These are phyloP conservation scores for Desmophyllum pertusum DNA, from an alignment of 92 coral and sea anemone genomes.

Conservation along the genomic window DNA sequence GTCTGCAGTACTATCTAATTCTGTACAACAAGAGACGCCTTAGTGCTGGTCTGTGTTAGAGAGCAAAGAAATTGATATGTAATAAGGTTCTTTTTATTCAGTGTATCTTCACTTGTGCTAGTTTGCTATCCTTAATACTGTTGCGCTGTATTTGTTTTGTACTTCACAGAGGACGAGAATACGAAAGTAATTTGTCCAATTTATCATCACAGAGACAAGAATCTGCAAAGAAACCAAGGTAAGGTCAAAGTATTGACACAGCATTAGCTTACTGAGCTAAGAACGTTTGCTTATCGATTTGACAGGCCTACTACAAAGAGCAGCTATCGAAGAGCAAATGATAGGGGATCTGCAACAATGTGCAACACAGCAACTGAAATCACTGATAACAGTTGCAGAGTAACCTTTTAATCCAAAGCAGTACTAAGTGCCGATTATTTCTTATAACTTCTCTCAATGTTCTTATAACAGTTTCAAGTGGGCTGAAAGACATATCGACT, in stretches of 20 bases:
- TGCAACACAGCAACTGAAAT: too few species aligned
- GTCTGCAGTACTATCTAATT: too few species aligned
- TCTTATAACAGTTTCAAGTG: too few species aligned
- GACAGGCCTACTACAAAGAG: too few species aligned
- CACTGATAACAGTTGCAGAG: not conserved
- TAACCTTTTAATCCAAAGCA: not conserved
- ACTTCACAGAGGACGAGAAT: constrained; percentile 86
- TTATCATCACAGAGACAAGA: constrained; percentile 79
- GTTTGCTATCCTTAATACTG: too few species aligned
- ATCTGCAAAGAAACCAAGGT: constrained; percentile 90
- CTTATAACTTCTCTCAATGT: too few species aligned
- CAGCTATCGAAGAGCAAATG: too few species aligned
- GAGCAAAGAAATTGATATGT: not conserved
- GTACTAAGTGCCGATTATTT: too few species aligned
- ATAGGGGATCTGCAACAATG: too few species aligned
- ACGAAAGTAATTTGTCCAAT: constrained; percentile 81
- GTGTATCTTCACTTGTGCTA: too few species aligned
- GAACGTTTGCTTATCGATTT: too few species aligned
- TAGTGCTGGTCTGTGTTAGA: not conserved
- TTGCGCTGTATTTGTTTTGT: not conserved
- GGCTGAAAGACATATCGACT: too few species aligned
- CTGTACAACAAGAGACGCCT: not conserved
- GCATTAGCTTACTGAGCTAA: not conserved
- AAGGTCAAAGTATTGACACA: not conserved
- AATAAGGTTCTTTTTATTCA: not conserved